Conservation (phyloP, 2,888 invertebrate genomes). For the Agrypnus murinus region DNA sequence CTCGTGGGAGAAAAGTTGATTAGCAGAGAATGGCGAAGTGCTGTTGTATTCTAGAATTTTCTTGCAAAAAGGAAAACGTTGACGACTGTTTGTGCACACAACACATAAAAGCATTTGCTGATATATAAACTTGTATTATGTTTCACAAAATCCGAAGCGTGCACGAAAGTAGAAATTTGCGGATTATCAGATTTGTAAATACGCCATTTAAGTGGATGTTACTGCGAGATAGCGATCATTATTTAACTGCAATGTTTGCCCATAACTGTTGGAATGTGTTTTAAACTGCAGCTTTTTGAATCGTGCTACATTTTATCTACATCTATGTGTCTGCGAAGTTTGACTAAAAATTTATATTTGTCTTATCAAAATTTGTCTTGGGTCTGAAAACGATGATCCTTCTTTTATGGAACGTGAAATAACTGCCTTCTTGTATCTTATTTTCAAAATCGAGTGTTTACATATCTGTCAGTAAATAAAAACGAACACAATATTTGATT, state of each 20-base stretch:
- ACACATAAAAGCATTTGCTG: conserved; percentile 29
- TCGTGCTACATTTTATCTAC: too few species aligned
- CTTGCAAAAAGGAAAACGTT: neutral
- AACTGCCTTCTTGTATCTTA: too few species aligned
- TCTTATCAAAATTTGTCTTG: too few species aligned
- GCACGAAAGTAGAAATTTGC: conserved; percentile 47
- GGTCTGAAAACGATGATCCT: too few species aligned
- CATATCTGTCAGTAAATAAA: too few species aligned
- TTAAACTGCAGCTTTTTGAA: neutral
- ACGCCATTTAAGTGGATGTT: conserved; percentile 46
- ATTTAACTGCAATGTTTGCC: conserved; percentile 30
- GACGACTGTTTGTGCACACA: conserved; percentile 21
- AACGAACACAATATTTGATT: too few species aligned
- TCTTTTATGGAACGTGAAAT: too few species aligned
- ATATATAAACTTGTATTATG: conserved; percentile 30
- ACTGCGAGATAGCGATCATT: conserved; percentile 41
- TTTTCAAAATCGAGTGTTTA: too few species aligned
- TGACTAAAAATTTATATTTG: too few species aligned
- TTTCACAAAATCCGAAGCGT: conserved; percentile 39
- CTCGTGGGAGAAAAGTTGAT: conserved; percentile 30
- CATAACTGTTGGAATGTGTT: conserved; percentile 23
- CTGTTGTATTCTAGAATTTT: neutral
- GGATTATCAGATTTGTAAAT: conserved; percentile 55
- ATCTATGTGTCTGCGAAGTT: too few species aligned
- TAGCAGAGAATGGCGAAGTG: conserved; percentile 6